phyloP scores from a whole-genome alignment of 2,888 invertebrate species.

The Lydus trimaculatus region DNA sequence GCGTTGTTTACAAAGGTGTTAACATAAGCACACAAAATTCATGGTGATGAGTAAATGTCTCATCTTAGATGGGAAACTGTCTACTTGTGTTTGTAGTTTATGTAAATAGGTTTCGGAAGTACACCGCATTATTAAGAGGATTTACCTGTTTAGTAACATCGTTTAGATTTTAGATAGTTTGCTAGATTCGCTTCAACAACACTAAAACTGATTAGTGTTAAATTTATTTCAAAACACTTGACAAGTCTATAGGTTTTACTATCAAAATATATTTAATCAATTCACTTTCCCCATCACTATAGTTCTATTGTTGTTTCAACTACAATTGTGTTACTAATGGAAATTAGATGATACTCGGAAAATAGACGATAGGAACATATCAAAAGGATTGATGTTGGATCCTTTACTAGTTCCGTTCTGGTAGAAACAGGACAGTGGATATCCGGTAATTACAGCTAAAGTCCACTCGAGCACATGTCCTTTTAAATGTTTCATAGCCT shows the following conservation, averaged over 20 bases:
- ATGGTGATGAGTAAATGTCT: slow-evolving; percentile 24
- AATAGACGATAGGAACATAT: not conserved
- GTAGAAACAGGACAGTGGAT: slow-evolving; percentile 21
- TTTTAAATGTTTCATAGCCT: not conserved
- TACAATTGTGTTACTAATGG: not conserved
- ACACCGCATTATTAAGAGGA: slow-evolving; percentile 51
- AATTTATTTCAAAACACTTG: not conserved
- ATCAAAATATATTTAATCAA: not conserved
- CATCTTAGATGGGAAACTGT: slow-evolving; percentile 24
- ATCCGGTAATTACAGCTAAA: slow-evolving; percentile 31
- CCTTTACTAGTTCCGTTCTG: not conserved
- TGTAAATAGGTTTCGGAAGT: slow-evolving; percentile 48
- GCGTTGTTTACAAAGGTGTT: not conserved
- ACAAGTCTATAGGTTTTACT: not conserved
- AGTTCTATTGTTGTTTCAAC: not conserved
- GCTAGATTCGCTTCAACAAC: slow-evolving; percentile 25
- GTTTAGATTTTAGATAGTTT: slow-evolving; percentile 24
- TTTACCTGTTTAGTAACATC: slow-evolving; percentile 46
- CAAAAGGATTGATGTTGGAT: not conserved
- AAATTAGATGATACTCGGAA: not conserved
- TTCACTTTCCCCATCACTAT: not conserved
- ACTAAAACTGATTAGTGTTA: not conserved
- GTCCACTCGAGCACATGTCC: slow-evolving; percentile 31
- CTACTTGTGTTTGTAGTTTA: slow-evolving; percentile 28
- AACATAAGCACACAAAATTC: not conserved